Evolutionary conservation across 2,888 invertebrate species (phyloP), one percentile per base, ranked within the genome.

Genomic region (Trachelus stipa): DNA sequence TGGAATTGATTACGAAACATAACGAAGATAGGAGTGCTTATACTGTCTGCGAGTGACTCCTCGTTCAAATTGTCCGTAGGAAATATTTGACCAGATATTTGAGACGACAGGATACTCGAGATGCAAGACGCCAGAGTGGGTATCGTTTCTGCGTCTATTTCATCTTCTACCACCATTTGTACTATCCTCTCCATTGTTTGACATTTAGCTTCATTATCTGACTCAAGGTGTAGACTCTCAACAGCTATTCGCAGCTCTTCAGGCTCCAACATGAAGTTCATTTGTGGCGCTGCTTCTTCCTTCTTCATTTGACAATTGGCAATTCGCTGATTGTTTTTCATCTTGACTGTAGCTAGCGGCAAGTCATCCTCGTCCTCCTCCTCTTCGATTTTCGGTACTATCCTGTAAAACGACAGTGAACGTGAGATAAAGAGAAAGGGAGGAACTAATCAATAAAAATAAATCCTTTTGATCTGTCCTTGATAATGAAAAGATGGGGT

Each of bases 1-100:
- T 95, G 95, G 87, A 95, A 95, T 77, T 98, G 93, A 92, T 96
- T 96, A 85, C 96, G 94, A 91, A 97, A 97, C 93, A 98, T 94
- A 31, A 97, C 95, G 92, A 98, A 98, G 84, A 98, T 91, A 78
- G 97, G 97, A 68, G 95, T 94, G 86, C 95, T 96, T 87, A 97
- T 95, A 87, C 96, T 96, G 89, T 96, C 96, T 85, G 95, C 94
- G 81, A 97, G 91, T 83, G 94, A 92, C 40, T 92, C 91, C 33
- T 92, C 92, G 71, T 92, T 94, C 81, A 93, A 90, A 82, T 92
- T 92, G 74, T 93, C 93, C n/a, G 94, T 92, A 83, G 94, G 92
- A 82, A 91, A 92, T 79, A 94, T 90, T 35, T 93, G 92, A 6
- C 93, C 91, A 56, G 92, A 91, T 81, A 94, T 94, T 88, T 93